These are phyloP conservation scores for Sebastes taczanowskii DNA, from an alignment of 2,797 vertebrate genomes.

Conservation along the genomic window DNA sequence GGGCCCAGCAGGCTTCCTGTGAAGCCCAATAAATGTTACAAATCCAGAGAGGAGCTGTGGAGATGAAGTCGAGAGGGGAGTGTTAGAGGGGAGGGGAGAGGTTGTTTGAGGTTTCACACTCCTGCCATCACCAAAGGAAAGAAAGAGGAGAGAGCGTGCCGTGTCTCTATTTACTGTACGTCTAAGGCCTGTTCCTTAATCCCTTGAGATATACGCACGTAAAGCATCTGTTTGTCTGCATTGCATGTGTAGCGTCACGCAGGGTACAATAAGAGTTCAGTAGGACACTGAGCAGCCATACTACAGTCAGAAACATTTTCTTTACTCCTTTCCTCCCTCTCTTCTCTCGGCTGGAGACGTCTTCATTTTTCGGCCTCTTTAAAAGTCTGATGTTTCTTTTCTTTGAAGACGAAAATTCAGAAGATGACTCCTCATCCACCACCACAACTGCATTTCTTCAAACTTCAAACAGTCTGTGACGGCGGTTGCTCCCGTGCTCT, in stretches of 20 bases:
- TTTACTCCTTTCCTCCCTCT: constrained; percentile 6
- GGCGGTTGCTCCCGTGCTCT: not conserved
- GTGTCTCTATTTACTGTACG: constrained; percentile 26
- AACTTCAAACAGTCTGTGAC: constrained; percentile 51
- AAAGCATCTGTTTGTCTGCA: constrained; percentile 22
- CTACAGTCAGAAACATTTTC: constrained; percentile 21
- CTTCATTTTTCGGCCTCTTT: constrained; percentile 31
- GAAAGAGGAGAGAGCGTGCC: not conserved
- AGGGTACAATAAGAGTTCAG: constrained; percentile 57
- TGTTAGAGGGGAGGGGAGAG: constrained; percentile 1
- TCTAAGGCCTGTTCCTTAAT: constrained; percentile 1
- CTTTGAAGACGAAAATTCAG: constrained; percentile 29
- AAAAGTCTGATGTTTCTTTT: constrained; percentile 16
- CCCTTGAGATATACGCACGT: constrained; percentile 21
- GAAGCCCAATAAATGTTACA: constrained; percentile 48
- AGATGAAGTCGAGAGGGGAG: constrained; percentile 6
- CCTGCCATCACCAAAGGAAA: constrained; percentile 36
- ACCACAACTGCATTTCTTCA: constrained; percentile 21
- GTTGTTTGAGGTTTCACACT: constrained; percentile 53
- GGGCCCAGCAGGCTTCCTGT: constrained; percentile 46
- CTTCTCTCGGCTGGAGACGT: constrained; percentile 9
- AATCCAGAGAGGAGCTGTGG: constrained; percentile 28
- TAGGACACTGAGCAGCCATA: not conserved
- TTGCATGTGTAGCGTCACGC: constrained; percentile 1
- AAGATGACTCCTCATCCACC: not conserved